Conservation (phyloP, 2,888 invertebrate genomes). For the Galerucella pusilla region DNA sequence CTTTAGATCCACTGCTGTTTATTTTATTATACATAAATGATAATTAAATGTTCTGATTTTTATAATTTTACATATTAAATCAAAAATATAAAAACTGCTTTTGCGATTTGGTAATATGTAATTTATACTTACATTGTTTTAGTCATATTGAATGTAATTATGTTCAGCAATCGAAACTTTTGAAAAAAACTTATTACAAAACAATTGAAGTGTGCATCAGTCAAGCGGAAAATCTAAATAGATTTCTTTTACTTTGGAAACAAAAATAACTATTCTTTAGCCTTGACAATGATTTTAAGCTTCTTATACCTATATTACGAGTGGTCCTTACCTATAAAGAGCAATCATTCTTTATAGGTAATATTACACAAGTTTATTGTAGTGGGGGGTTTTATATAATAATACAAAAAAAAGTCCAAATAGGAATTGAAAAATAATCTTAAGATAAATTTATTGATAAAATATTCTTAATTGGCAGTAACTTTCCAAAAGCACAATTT, state of each 20-base stretch:
- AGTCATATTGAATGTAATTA: not conserved
- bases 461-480: constrained; percentile 7
- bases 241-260: not conserved
- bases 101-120: not conserved
- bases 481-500: constrained; percentile 72
- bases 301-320: not conserved
- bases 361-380: not conserved
- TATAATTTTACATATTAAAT: no score
- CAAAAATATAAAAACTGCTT: not conserved
- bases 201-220: constrained; percentile 8
- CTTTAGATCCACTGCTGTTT: no score
- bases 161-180: not conserved
- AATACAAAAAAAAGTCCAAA: not conserved
- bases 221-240: constrained; percentile 13
- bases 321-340: not conserved
- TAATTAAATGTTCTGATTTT: no score
- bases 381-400: not conserved
- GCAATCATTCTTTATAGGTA: constrained; percentile 5
- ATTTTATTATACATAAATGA: no score
- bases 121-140: constrained; percentile 17
- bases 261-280: not conserved
- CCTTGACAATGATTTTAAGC: constrained; percentile 18
- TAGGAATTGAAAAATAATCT: not conserved
- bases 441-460: not conserved
- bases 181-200: constrained; percentile 1